Evolutionary conservation across 2,113 vertebrate species (phyloP).

Genomic region (Mohoua ochrocephala): DNA sequence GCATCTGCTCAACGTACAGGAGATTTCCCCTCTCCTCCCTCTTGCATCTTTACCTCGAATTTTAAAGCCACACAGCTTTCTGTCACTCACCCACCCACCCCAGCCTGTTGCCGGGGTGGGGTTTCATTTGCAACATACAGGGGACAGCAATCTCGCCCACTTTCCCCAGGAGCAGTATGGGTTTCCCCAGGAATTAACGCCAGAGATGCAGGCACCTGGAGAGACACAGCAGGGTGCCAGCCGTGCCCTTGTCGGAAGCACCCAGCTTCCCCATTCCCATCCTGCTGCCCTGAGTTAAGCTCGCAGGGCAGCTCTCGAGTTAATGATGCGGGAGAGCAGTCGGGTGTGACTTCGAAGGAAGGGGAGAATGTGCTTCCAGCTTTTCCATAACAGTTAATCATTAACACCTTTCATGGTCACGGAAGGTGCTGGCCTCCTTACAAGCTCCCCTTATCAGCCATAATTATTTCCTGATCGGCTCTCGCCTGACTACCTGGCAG

Average conservation of each 20-base stretch:
- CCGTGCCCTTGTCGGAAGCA: background rate
- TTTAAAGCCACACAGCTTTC: background rate
- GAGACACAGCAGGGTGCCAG: background rate
- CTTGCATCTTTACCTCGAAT: background rate
- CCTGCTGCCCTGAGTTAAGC: background rate
- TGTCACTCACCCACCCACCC: background rate
- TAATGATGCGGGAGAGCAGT: background rate
- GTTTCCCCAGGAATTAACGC: background rate
- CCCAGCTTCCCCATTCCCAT: background rate
- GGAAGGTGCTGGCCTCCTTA: constrained; percentile 23
- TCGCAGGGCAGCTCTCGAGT: background rate
- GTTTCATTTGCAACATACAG: background rate
- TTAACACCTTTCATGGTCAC: constrained; percentile 26
- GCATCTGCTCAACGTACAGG: background rate
- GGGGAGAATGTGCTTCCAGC: background rate
- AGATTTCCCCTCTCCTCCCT: background rate
- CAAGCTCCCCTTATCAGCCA: constrained; percentile 22
- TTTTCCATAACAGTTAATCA: constrained; percentile 31
- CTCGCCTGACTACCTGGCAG: constrained; percentile 5
- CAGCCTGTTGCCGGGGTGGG: background rate
- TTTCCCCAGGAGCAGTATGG: background rate
- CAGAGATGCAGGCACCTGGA: background rate
- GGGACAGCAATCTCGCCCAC: background rate
- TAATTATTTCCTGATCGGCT: constrained; percentile 51
- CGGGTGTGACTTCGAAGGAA: background rate